Evolutionary conservation across 1,140 invertebrate genomes (phyloP).

Genomic region (Drosophila obscura): DNA sequence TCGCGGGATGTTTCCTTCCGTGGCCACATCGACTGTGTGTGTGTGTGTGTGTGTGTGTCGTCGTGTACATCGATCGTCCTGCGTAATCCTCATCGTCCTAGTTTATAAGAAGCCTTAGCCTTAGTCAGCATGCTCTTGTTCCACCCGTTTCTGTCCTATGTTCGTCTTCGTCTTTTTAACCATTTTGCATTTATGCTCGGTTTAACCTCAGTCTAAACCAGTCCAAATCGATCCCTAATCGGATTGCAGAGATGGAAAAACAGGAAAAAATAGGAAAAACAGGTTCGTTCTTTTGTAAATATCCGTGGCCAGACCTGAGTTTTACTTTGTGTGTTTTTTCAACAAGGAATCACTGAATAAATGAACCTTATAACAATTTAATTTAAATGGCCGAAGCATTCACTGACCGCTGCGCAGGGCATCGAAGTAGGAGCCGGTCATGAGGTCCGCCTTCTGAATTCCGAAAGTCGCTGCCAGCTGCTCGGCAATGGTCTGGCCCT

Average conservation of each 20-base stretch:
- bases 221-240: not conserved
- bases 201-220: conserved; percentile 9
- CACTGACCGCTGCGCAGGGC: conserved; percentile 30
- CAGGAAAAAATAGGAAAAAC: conserved; percentile 1
- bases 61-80: too few relatives aligned
- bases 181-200: conserved; percentile 43
- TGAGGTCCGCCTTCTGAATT: conserved; percentile 88
- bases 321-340: conserved; percentile 45
- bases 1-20: not conserved
- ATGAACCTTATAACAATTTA: conserved; percentile 13
- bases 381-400: not conserved
- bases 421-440: conserved; percentile 92
- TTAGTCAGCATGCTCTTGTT: conserved; percentile 33
- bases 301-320: conserved; percentile 46
- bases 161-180: conserved; percentile 36
- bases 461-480: conserved; percentile 89
- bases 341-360: conserved; percentile 40
- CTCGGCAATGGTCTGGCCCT: conserved; percentile 89
- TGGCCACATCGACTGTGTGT: too few relatives aligned
- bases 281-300: conserved; percentile 43
- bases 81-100: conserved; percentile 27
- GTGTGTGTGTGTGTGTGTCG: too few relatives aligned
- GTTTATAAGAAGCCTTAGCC: conserved; percentile 12
- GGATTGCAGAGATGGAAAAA: conserved; percentile 16
- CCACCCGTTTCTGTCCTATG: conserved; percentile 5